Conservation (phyloP, 2,113 vertebrate genomes). For the Nesogale talazaci region DNA sequence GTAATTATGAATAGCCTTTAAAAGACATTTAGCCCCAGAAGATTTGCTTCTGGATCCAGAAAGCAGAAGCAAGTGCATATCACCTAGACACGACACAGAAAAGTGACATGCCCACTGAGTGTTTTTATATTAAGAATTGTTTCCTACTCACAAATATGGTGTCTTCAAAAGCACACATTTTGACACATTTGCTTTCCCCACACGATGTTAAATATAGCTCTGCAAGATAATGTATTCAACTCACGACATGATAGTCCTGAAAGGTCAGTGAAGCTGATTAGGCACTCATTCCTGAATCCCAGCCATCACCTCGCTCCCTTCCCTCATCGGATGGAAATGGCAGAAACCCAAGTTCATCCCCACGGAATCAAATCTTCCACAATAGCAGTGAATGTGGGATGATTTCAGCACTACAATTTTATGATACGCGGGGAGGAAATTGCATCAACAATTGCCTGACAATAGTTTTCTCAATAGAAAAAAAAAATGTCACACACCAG, state of each 20-base stretch:
- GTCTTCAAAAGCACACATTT: slow-evolving; percentile 43
- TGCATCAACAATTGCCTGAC: slow-evolving; percentile 9
- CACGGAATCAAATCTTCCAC: slow-evolving; percentile 31
- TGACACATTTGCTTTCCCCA: neutral
- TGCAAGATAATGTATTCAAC: slow-evolving; percentile 60
- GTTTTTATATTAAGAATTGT: neutral
- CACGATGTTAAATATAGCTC: slow-evolving; percentile 54
- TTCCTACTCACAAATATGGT: slow-evolving; percentile 33
- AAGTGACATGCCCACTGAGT: neutral
- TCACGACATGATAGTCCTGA: slow-evolving; percentile 61
- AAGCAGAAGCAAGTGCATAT: neutral
- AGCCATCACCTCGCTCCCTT: slow-evolving; percentile 52
- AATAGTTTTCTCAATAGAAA: slow-evolving; percentile 37
- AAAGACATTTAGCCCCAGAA: neutral
- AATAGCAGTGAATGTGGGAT: neutral
- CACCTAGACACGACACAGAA: neutral
- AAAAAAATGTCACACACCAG: neutral
- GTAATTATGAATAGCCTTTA: neutral
- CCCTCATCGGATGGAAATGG: slow-evolving; percentile 36
- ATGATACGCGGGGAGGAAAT: slow-evolving; percentile 37
- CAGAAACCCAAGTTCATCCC: slow-evolving; percentile 47
- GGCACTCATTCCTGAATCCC: slow-evolving; percentile 11
- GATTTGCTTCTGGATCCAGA: neutral
- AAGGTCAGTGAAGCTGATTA: slow-evolving; percentile 74
- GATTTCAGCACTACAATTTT: slow-evolving; percentile 39